Base-by-base conservation (phyloP, 2,888 invertebrate genomes). In the Rhingia campestris region DNA sequence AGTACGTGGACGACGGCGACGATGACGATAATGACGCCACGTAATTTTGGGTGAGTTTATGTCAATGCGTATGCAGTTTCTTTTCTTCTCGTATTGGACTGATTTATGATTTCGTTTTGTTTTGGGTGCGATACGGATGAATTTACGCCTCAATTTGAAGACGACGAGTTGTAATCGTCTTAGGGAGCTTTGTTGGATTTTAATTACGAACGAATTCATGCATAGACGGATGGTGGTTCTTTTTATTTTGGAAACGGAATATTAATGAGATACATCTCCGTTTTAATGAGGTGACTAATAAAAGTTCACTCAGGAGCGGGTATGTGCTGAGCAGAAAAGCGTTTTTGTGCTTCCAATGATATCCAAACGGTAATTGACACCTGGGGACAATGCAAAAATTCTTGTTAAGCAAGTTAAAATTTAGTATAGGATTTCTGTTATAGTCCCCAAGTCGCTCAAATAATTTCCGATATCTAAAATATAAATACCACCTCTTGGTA, bases 41-140 rank as follows among this genome's bases (percentile, higher is more conserved):
- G 56, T 73, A 73, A 82, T 82, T 22, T 84, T 80, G 53, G 84
- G 84, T 80, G 84, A 74, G 69, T 84, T 84, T 80, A 84, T 75
- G 84, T 84, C 80, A 66, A 32, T 64, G 47, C 47, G 73, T 69
- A 74, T 67, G 67, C 70, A 56, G 66, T 37, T 12, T 32, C 33
- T 33, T 47, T 37, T 10, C 14, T 22, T 7, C 4, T 4, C 22
- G 14, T 22, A 2, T 22, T 22, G 22, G n/a, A 32, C 45, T 81
- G 81, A 81, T 81, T 81, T 81, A 81, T 75, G 67, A 30, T 61
- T 61, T 39, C 2, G 33, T 49, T 59, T 67, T 32, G 41, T 64
- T 53, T 53, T 43, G 49, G 35, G 22, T 9, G 33, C 39, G 51
- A 58, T 47, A 3, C n/a, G 9, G 12, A 37, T 5, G 70, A 59